phyloP scores from a whole-genome alignment of 1,140 invertebrate species.

The Goniozus legneri region DNA sequence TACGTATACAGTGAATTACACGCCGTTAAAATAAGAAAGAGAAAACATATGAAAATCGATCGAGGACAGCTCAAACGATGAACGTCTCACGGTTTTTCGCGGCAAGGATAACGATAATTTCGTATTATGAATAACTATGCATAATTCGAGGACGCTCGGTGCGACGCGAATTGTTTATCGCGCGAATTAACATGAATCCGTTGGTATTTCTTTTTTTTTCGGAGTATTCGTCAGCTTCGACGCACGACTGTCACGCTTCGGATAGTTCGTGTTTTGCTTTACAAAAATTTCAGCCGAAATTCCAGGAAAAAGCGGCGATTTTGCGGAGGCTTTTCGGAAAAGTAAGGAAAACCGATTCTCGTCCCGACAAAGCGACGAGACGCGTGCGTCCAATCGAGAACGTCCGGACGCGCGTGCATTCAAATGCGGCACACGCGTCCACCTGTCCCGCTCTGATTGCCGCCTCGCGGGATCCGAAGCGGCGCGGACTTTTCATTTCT shows the following conservation, averaged over 20 bases:
- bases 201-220: neutral
- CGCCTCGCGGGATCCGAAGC: constrained; percentile 9
- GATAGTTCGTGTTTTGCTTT: too few relatives aligned
- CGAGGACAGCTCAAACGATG: too few relatives aligned
- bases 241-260: neutral
- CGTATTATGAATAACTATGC: constrained; percentile 11
- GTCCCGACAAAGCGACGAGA: too few relatives aligned
- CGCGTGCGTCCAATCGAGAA: neutral
- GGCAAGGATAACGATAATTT: constrained; percentile 1
- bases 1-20: too few relatives aligned
- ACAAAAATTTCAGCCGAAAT: too few relatives aligned
- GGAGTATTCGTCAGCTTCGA: neutral
- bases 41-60: too few relatives aligned
- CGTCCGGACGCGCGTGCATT: neutral
- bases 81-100: too few relatives aligned
- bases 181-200: neutral
- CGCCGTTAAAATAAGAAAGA: too few relatives aligned
- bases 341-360: too few relatives aligned
- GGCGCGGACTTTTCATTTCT: constrained; percentile 17
- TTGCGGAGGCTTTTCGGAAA: too few relatives aligned
- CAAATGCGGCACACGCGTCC: constrained; percentile 4
- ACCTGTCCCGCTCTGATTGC: constrained; percentile 25
- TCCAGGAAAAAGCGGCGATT: too few relatives aligned
- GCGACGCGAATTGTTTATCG: constrained; percentile 11
- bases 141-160: constrained; percentile 7